phyloP scores from a whole-genome alignment of 2,797 vertebrate genomes.

The Crenichthys baileyi region DNA sequence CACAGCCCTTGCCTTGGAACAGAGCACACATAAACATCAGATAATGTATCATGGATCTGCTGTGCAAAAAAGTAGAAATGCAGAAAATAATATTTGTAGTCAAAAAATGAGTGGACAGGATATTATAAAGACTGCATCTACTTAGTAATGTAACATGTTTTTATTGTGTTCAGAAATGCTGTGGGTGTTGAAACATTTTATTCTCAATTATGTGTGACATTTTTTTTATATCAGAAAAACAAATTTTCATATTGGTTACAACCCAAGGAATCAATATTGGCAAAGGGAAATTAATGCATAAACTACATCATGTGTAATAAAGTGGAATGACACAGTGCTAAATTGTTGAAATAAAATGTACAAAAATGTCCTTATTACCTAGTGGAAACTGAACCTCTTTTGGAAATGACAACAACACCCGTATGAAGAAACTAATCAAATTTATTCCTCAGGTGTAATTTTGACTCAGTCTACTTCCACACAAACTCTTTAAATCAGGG shows the following conservation, averaged over 20 bases:
- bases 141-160: not conserved
- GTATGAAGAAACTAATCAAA: not conserved
- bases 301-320: not conserved
- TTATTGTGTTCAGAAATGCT: no score
- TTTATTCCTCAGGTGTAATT: not conserved
- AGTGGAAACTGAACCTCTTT: not conserved
- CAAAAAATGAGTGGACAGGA: not conserved
- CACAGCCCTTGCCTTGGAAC: constrained; percentile 9
- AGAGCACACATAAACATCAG: not conserved
- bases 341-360: not conserved
- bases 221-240: not conserved
- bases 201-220: not conserved
- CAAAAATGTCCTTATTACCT: not conserved
- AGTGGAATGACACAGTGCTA: not conserved
- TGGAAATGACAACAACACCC: not conserved
- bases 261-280: not conserved
- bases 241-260: not conserved
- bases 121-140: constrained; percentile 13
- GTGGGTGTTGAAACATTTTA: not conserved
- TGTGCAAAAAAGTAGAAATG: not conserved
- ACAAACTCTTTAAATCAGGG: not conserved
- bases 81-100: not conserved
- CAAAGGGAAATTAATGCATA: not conserved
- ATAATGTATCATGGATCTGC: not conserved
- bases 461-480: not conserved